These are phyloP conservation scores for Frieseomelitta varia DNA, from an alignment of 1,140 invertebrate species.

Conservation along the genomic window DNA sequence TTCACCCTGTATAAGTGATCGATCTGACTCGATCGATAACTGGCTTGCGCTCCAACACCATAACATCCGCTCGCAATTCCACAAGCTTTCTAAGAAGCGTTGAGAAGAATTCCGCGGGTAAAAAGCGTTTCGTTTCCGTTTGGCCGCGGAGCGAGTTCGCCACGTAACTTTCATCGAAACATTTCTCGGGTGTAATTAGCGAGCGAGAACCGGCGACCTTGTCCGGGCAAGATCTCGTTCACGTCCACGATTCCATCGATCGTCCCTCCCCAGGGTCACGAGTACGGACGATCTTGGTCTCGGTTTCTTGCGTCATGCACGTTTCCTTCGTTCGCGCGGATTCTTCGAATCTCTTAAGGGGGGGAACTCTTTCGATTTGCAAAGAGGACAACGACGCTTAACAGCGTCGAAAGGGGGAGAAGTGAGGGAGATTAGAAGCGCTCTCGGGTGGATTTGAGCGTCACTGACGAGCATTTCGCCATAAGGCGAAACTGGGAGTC, in stretches of 20 bases:
- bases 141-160: background rate
- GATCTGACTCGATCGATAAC: background rate
- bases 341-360: background rate
- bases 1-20: too few relatives aligned
- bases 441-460: slow-evolving; percentile 31
- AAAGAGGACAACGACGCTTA: too few relatives aligned
- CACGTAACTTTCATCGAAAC: slow-evolving; percentile 21
- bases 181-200: slow-evolving; percentile 11
- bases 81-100: background rate
- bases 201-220: slow-evolving; percentile 29
- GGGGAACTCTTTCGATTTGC: background rate
- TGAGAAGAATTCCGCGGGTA: background rate
- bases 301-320: background rate
- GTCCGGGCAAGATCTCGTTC: slow-evolving; percentile 20
- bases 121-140: background rate
- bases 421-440: background rate
- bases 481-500: slow-evolving; percentile 43
- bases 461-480: slow-evolving; percentile 53
- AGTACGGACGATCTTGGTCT: background rate
- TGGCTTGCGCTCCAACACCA: background rate
- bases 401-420: background rate
- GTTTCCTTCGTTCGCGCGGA: background rate
- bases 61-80: background rate
- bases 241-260: slow-evolving; percentile 21
- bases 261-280: background rate